A percentile compares a stretch with the other conserved stretches of the same genome.
These are phyloP conservation scores for Fratercula arctica DNA, from an alignment of 2,797 vertebrate species.

Conservation along the genomic window DNA sequence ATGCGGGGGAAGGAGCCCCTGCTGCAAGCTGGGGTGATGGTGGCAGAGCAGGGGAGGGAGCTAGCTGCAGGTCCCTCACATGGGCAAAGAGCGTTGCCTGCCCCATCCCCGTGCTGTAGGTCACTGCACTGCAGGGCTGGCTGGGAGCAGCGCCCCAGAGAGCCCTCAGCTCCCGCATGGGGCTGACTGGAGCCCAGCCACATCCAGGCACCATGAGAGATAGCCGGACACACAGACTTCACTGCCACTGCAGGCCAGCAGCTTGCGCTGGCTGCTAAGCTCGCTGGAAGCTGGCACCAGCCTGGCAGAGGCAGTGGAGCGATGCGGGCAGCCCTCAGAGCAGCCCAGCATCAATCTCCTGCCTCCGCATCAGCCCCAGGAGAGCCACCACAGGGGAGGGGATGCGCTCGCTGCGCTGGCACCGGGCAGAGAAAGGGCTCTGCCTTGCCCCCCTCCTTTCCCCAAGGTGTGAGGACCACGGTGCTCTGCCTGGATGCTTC, in stretches of 20 bases:
- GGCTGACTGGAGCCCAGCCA: neutral
- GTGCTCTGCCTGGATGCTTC: neutral
- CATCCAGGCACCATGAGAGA: neutral
- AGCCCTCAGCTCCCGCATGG: neutral
- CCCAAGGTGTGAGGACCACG: neutral
- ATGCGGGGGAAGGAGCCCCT: neutral
- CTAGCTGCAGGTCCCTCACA: neutral
- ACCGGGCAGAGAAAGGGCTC: neutral
- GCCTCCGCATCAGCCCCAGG: neutral
- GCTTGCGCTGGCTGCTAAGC: neutral
- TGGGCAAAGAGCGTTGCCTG: fast-evolving
- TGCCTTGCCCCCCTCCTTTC: neutral
- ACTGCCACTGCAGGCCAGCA: neutral
- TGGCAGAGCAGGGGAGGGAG: neutral
- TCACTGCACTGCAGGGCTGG: neutral
- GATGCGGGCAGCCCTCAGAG: neutral
- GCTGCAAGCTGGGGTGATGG: neutral
- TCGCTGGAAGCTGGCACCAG: neutral
- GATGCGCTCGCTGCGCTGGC: fast-evolving
- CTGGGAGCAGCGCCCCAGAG: fast-evolving
- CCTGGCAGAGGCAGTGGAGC: neutral
- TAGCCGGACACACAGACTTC: neutral
- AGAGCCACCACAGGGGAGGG: neutral
- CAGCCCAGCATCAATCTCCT: neutral
- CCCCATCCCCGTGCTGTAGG: fast-evolving